Evolutionary conservation across 2,888 invertebrate genomes (phyloP), one percentile per base, ranked within the genome.

Genomic region (Lamproptera curius): DNA sequence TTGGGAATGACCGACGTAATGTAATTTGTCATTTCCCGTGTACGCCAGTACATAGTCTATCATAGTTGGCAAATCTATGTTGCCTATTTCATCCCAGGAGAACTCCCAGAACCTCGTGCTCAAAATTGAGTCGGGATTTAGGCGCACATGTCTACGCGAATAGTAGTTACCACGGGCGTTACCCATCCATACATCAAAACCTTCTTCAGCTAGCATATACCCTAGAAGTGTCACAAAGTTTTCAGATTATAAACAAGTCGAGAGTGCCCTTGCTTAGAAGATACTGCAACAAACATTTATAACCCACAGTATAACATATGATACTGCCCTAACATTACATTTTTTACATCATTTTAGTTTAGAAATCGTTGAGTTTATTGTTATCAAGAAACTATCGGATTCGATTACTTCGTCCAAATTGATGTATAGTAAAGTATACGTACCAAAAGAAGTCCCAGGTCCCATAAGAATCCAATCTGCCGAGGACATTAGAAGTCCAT

Each of bases 81-180:
- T 69, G 0, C 92, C 94, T 71, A 96, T 94, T 66, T 95, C 92
- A 67, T 96, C 93, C 92, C 92, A 96, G 57, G 94, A 94, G 63
- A 91, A 92, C 31, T 88, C 67, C 92, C 92, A 92, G 64, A 87
- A 92, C 10, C 75, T 62, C n/a, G 60, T 46, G 41, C 11, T 56
- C 35, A n/a, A 50, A 51, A 11, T 64, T 8, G 51, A 53, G 11
- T 65, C 67, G 0, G 86, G 76, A 47, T 82, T 59, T 67, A 79
- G 57, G 0, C 68, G 68, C 1, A 65, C 60, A 62, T 94, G 93
- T 3, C 72, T 76, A 17, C 87, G 76, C 6, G 90, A 89, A 65
- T 92, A 92, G 15, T 80, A 85, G 59, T 91, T 94, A 10, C 95
- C 95, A 4, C 95, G 89, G 11, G 90, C 89, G 71, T 95, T 95